phyloP scores from a whole-genome alignment of 1,140 invertebrate species.

The Lucilia sericata region DNA sequence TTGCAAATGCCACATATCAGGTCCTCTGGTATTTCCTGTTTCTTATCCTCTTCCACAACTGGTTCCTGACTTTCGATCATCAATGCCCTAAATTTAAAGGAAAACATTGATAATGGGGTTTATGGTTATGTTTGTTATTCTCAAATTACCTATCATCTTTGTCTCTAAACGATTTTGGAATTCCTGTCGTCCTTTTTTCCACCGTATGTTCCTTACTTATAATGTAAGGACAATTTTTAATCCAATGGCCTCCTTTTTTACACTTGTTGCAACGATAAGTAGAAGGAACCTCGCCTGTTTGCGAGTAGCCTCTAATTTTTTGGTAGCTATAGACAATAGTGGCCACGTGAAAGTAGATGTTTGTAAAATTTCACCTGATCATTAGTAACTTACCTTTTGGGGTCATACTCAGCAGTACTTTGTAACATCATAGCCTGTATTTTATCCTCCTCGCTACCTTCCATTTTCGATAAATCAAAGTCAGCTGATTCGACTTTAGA shows the following conservation, averaged over 20 bases:
- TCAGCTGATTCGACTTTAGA: conserved; percentile 50
- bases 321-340: conserved; percentile 76
- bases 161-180: conserved; percentile 96
- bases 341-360: not conserved
- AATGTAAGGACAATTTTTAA: conserved; percentile 89
- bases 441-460: conserved; percentile 96
- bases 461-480: conserved; percentile 89
- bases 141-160: conserved; percentile 56
- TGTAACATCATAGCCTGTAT: conserved; percentile 97
- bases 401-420: conserved; percentile 96
- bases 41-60: conserved; percentile 66
- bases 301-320: conserved; percentile 86
- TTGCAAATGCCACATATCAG: conserved; percentile 91
- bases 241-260: conserved; percentile 94
- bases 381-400: conserved; percentile 83
- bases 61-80: conserved; percentile 44
- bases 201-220: conserved; percentile 73
- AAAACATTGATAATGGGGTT: not conserved
- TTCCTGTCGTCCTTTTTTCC: conserved; percentile 95
- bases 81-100: not conserved
- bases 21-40: conserved; percentile 89
- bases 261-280: conserved; percentile 95
- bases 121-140: conserved; percentile 5
- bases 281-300: conserved; percentile 87
- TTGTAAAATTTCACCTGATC: not conserved